Percentiles rank a stretch among this genome's conserved stretches.
Evolutionary conservation across 2,888 invertebrate species (phyloP).

Genomic region (Odontomyia ornata): DNA sequence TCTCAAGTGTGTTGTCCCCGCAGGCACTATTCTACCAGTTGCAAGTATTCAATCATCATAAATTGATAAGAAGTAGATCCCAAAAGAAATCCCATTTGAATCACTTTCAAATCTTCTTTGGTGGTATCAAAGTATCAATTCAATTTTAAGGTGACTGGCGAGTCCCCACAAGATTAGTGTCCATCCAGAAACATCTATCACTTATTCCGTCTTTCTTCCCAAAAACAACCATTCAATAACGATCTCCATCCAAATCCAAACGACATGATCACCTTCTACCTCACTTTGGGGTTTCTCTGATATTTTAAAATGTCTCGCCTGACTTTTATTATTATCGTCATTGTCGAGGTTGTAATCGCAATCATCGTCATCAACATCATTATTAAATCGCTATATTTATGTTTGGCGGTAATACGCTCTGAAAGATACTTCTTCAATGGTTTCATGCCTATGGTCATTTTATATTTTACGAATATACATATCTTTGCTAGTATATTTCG

Average conservation of each 20-base stretch:
- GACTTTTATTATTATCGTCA: constrained; percentile 11
- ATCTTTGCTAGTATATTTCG: too few relatives aligned
- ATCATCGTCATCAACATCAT: constrained; percentile 15
- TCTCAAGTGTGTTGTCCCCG: too few relatives aligned
- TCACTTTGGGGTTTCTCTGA: constrained; percentile 1
- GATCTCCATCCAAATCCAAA: too few relatives aligned
- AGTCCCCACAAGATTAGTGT: too few relatives aligned
- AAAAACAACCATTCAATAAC: too few relatives aligned
- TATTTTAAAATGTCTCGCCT: neutral
- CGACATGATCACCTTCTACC: neutral
- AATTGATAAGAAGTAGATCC: too few relatives aligned
- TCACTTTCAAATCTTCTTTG: too few relatives aligned
- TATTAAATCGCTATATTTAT: constrained; percentile 39
- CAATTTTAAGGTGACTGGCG: too few relatives aligned
- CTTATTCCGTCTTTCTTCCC: neutral
- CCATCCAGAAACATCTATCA: neutral
- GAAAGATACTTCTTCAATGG: constrained; percentile 25
- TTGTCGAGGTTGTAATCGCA: neutral
- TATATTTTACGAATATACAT: neutral
- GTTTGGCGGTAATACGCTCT: constrained; percentile 16
- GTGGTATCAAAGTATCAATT: too few relatives aligned
- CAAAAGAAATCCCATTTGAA: too few relatives aligned
- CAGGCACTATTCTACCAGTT: too few relatives aligned
- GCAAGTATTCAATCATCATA: too few relatives aligned
- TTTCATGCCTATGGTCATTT: neutral